Evolutionary conservation across 1,140 invertebrate species (phyloP).

Genomic region (Polypedilum vanderplanki): DNA sequence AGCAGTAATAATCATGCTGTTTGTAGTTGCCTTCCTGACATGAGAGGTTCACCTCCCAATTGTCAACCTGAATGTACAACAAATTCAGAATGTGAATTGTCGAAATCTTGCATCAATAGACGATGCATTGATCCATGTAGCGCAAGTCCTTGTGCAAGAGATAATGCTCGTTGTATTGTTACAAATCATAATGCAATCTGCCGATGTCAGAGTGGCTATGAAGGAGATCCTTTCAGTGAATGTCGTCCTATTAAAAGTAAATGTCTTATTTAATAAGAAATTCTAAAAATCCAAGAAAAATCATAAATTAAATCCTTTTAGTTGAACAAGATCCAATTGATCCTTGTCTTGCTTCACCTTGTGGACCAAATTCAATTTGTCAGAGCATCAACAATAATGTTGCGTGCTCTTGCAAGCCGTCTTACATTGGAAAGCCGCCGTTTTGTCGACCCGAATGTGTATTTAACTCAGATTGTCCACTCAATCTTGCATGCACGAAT

Average conservation of each 20-base stretch:
- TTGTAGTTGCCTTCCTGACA: slow-evolving; percentile 65
- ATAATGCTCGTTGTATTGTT: slow-evolving; percentile 51
- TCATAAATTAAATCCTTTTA: slow-evolving; percentile 30
- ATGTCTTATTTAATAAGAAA: too few relatives aligned
- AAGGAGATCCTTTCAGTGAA: slow-evolving; percentile 67
- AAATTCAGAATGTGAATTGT: slow-evolving; percentile 65
- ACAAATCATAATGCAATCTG: slow-evolving; percentile 70
- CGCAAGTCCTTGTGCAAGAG: slow-evolving; percentile 45
- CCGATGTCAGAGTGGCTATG: slow-evolving; percentile 61
- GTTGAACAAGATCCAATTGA: slow-evolving; percentile 39
- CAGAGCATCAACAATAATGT: slow-evolving; percentile 54
- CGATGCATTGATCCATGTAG: slow-evolving; percentile 71
- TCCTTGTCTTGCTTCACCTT: slow-evolving; percentile 59
- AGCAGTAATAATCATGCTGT: slow-evolving; percentile 57
- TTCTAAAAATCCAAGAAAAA: too few relatives aligned
- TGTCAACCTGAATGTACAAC: slow-evolving; percentile 71
- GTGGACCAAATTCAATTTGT: slow-evolving; percentile 67
- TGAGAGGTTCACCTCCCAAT: slow-evolving; percentile 65
- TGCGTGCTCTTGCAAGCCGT: slow-evolving; percentile 63
- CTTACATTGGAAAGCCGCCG: slow-evolving; percentile 64
- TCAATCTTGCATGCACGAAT: slow-evolving; percentile 57
- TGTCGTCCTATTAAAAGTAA: slow-evolving; percentile 45
- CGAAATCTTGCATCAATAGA: slow-evolving; percentile 65
- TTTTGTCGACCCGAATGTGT: slow-evolving; percentile 66
- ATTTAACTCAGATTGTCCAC: slow-evolving; percentile 60